These are phyloP conservation scores for Aldabrachelys gigantea DNA, from an alignment of 2,113 vertebrate species.

Conservation along the genomic window DNA sequence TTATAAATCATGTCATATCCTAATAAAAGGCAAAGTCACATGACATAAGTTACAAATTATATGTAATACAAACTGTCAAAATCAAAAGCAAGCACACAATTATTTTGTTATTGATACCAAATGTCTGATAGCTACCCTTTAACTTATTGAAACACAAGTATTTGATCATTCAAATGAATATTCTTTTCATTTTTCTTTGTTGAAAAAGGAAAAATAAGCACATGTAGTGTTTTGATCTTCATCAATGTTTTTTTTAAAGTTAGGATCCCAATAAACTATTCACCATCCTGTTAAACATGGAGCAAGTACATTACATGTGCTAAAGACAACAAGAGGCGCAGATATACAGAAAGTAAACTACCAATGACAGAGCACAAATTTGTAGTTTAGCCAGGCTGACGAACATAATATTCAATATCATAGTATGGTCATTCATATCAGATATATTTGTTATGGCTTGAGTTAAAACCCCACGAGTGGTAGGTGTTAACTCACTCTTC, in stretches of 20 bases:
- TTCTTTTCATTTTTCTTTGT: not conserved
- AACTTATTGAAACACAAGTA: not conserved
- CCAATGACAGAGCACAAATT: not conserved
- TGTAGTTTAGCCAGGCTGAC: not conserved
- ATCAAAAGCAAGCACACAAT: not conserved
- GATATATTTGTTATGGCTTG: not conserved
- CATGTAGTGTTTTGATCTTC: not conserved
- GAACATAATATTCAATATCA: not conserved
- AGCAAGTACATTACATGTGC: not conserved
- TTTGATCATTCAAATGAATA: not conserved
- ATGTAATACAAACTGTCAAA: not conserved
- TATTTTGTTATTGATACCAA: not conserved
- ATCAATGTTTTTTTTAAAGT: not conserved
- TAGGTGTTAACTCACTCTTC: not conserved
- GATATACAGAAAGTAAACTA: slow-evolving; percentile 1
- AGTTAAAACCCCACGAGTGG: not conserved
- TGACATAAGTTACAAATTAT: not conserved
- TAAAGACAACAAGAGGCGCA: slow-evolving; percentile 21
- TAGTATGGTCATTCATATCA: not conserved
- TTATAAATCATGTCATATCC: not conserved
- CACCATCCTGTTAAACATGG: not conserved
- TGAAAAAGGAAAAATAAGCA: not conserved
- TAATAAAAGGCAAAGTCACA: slow-evolving; percentile 7
- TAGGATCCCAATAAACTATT: not conserved
- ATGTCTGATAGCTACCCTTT: not conserved